A percentile compares a stretch with the other conserved stretches of the same genome.
Conservation (phyloP, 2,888 invertebrate genomes). For the Branchipolynoe longqiensis region DNA sequence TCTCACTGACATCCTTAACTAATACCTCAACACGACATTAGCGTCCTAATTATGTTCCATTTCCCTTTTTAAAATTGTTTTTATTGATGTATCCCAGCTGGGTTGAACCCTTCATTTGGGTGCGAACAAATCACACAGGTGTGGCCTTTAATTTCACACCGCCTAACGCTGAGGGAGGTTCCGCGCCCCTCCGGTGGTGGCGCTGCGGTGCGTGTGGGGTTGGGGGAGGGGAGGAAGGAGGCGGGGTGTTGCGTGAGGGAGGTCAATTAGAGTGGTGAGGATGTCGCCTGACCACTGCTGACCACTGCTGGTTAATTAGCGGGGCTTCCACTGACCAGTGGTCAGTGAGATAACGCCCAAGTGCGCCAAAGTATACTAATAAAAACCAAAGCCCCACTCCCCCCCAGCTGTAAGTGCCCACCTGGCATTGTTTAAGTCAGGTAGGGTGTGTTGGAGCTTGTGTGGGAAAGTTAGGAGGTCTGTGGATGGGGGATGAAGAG, state of each 20-base stretch:
- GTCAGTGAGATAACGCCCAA: slow-evolving; percentile 40
- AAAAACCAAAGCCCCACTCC: slow-evolving; percentile 9
- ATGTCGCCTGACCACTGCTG: slow-evolving; percentile 39
- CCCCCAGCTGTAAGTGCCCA: slow-evolving; percentile 18
- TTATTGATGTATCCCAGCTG: too few species aligned
- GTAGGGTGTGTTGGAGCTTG: slow-evolving; percentile 6
- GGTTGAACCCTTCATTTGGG: too few species aligned
- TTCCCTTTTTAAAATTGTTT: too few species aligned
- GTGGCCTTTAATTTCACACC: too few species aligned
- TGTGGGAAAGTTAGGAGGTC: slow-evolving; percentile 51
- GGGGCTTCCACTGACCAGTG: background rate
- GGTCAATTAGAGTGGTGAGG: slow-evolving; percentile 35
- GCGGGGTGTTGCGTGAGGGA: slow-evolving; percentile 23
- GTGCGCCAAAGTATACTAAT: slow-evolving; percentile 52
- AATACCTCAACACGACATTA: too few species aligned
- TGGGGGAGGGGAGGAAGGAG: too few species aligned
- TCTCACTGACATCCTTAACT: too few species aligned
- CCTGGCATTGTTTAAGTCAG: background rate
- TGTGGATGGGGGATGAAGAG: background rate
- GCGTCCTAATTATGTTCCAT: too few species aligned
- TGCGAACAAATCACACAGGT: too few species aligned
- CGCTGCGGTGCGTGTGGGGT: too few species aligned
- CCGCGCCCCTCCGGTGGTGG: too few species aligned
- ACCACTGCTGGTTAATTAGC: slow-evolving; percentile 33
- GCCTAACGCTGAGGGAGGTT: too few species aligned